Conservation (phyloP, 2,797 vertebrate species). For the Rachycentron canadum region DNA sequence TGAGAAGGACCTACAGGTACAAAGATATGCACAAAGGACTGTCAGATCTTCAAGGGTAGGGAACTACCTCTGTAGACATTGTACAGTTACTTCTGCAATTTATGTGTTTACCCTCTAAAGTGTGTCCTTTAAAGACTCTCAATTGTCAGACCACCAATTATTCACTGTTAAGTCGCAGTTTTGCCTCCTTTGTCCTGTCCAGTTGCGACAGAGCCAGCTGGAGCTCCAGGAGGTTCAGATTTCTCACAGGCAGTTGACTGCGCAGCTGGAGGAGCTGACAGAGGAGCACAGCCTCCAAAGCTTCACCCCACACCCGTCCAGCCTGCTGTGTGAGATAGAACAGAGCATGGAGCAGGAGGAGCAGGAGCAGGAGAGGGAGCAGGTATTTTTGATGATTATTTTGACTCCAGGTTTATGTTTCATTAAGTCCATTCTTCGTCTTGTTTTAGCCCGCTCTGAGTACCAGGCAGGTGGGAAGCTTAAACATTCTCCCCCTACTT, state of each 20-base stretch:
- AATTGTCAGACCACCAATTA: background rate
- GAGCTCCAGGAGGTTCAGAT: conserved; percentile 94
- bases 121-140: too few species aligned
- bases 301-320: conserved; percentile 90
- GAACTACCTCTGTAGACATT: background rate
- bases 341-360: conserved; percentile 99
- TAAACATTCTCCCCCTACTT: background rate
- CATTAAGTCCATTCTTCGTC: background rate
- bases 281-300: conserved; percentile 94
- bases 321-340: conserved; percentile 96
- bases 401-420: background rate
- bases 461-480: background rate
- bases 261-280: conserved; percentile 91
- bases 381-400: conserved; percentile 82
- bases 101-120: background rate
- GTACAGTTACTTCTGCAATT: background rate
- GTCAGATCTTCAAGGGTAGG: background rate
- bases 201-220: conserved; percentile 94
- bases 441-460: accelerated
- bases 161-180: background rate
- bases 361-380: conserved; percentile 96
- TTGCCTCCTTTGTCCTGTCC: conserved; percentile 26
- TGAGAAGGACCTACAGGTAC: conserved; percentile 95
- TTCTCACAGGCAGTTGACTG: conserved; percentile 92
- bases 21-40: background rate